phyloP scores from a whole-genome alignment of 35 echinoderm and acorn worm genomes.

The Lytechinus pictus region DNA sequence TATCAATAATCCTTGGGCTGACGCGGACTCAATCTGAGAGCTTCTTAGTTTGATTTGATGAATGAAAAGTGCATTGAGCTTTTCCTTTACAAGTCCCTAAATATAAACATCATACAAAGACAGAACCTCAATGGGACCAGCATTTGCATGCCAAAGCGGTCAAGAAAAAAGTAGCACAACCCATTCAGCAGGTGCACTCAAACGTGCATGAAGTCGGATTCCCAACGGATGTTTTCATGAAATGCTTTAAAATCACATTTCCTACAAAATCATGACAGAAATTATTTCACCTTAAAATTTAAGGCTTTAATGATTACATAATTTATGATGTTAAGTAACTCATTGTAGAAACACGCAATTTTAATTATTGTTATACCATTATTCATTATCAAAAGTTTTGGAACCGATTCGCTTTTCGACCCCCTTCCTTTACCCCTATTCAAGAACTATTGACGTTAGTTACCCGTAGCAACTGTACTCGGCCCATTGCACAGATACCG shows the following conservation, averaged over 20 bases:
- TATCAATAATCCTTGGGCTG: background rate
- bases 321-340: background rate
- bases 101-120: background rate
- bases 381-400: background rate
- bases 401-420: background rate
- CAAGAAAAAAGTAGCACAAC: background rate
- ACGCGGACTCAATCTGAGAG: background rate
- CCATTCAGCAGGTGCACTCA: background rate
- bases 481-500: background rate
- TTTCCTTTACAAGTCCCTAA: background rate
- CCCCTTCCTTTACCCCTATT: background rate
- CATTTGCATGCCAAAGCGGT: slow-evolving; percentile 9
- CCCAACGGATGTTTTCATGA: background rate
- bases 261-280: background rate
- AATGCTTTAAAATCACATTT: background rate
- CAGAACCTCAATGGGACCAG: background rate
- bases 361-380: background rate
- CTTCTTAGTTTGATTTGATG: background rate
- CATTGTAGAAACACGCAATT: background rate
- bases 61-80: background rate
- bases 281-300: background rate
- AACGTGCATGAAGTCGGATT: background rate
- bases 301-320: background rate
- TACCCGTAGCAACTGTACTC: slow-evolving; percentile 8
- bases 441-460: slow-evolving; percentile 1